A percentile compares a stretch with the other conserved stretches of the same genome.
These are phyloP conservation scores for Mnemiopsis leidyi DNA, from an alignment of 37 sponge, comb jelly and placozoan genomes.

Conservation along the genomic window DNA sequence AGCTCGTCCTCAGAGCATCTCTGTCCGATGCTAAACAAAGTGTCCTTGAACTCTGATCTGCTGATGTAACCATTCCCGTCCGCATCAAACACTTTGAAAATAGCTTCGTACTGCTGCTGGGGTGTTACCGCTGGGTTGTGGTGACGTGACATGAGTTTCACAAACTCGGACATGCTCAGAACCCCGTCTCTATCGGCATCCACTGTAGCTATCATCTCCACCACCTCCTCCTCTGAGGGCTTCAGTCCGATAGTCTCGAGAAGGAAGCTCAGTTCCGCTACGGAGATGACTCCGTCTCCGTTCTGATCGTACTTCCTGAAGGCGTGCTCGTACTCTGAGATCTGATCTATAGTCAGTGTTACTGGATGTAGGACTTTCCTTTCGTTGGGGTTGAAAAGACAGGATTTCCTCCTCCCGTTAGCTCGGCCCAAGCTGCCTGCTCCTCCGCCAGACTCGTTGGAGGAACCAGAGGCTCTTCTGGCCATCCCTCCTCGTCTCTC, in stretches of 20 bases:
- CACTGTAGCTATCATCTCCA: constrained; percentile 46
- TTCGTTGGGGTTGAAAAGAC: constrained; percentile 15
- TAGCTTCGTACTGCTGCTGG: constrained; percentile 62
- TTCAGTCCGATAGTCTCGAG: constrained; percentile 53
- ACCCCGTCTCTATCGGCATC: constrained; percentile 30
- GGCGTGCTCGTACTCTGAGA: constrained; percentile 41
- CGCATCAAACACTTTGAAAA: constrained; percentile 59
- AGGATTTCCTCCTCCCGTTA: constrained; percentile 5
- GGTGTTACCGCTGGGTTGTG: constrained; percentile 56
- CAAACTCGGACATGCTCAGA: constrained; percentile 62
- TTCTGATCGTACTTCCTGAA: constrained; percentile 57
- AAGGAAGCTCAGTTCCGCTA: constrained; percentile 37
- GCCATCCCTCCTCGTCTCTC: background rate
- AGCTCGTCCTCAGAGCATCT: constrained; percentile 47
- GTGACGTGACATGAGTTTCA: constrained; percentile 59
- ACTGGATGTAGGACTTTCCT: constrained; percentile 50
- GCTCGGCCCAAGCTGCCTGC: background rate
- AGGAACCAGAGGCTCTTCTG: background rate
- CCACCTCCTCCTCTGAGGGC: constrained; percentile 28
- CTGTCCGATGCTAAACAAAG: constrained; percentile 55
- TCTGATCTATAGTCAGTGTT: constrained; percentile 52
- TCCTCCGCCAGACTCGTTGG: background rate
- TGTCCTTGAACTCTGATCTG: constrained; percentile 42
- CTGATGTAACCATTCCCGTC: constrained; percentile 47
- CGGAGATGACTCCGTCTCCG: constrained; percentile 54